Evolutionary conservation across 2,797 vertebrate species (phyloP).

Genomic region (Choloepus didactylus): DNA sequence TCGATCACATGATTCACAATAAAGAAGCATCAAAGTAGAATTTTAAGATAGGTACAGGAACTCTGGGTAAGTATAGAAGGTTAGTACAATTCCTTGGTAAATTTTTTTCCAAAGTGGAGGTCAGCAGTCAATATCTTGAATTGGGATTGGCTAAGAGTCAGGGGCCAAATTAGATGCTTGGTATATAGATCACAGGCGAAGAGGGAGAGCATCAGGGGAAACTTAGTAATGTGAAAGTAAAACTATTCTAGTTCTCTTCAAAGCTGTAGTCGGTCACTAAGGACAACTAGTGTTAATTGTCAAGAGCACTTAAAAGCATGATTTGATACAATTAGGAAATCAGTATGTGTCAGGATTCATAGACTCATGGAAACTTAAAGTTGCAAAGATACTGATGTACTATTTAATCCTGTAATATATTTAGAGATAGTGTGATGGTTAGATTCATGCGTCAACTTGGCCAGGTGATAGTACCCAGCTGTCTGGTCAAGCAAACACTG

Average conservation of each 20-base stretch:
- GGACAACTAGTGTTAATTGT: neutral
- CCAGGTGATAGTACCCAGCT: too few species aligned
- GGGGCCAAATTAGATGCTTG: neutral
- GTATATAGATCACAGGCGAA: neutral
- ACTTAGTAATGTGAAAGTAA: neutral
- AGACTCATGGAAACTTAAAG: neutral
- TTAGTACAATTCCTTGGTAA: neutral
- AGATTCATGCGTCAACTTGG: too few species aligned
- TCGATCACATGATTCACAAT: neutral
- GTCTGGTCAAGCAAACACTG: too few species aligned
- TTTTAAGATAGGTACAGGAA: neutral
- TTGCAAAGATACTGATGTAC: neutral
- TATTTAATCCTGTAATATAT: neutral
- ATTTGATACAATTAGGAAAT: conserved; percentile 38
- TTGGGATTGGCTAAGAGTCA: neutral
- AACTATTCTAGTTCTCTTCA: neutral
- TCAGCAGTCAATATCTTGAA: neutral
- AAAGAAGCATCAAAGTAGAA: conserved; percentile 9
- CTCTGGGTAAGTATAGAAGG: neutral
- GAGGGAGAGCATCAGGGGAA: neutral
- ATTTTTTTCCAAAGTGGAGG: neutral
- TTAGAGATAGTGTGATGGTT: neutral
- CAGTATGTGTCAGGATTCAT: neutral
- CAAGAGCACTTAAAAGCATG: neutral
- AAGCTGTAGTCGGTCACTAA: neutral